Conservation (phyloP, 92 coral and sea anemone species). For the Virgularia gustaviana region DNA sequence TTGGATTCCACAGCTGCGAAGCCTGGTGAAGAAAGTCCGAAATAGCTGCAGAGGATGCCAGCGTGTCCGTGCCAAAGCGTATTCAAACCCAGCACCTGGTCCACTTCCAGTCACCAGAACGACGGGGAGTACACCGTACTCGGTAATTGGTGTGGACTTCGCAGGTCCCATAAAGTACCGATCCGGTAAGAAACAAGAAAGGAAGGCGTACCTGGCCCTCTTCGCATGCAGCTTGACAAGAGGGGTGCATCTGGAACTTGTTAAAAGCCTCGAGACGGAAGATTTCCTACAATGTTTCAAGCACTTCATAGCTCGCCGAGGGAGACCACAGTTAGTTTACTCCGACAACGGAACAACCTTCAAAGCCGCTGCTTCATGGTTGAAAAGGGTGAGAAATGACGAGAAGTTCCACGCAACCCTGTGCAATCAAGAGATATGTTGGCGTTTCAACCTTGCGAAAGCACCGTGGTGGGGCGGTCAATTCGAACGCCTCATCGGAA, state of each 20-base stretch:
- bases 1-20: not conserved
- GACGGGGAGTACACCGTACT: not conserved
- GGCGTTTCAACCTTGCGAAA: conserved; percentile 11
- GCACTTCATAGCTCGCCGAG: conserved; percentile 1
- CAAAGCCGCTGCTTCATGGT: conserved; percentile 18
- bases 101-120: not conserved
- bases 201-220: conserved; percentile 15
- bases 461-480: conserved; percentile 24
- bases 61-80: not conserved
- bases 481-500: conserved; percentile 8
- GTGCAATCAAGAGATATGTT: conserved; percentile 1
- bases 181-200: not conserved
- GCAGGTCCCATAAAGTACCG: conserved; percentile 7
- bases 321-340: not conserved
- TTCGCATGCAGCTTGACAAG: no score
- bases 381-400: not conserved
- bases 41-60: not conserved
- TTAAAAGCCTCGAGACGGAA: conserved; percentile 6
- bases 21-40: not conserved
- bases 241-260: conserved; percentile 4
- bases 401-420: conserved; percentile 10
- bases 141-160: conserved; percentile 13
- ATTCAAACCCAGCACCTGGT: not conserved
- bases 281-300: not conserved
- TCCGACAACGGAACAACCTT: conserved; percentile 20